Evolutionary conservation across 2,113 vertebrate species (phyloP).

Genomic region (Orthonyx spaldingii): DNA sequence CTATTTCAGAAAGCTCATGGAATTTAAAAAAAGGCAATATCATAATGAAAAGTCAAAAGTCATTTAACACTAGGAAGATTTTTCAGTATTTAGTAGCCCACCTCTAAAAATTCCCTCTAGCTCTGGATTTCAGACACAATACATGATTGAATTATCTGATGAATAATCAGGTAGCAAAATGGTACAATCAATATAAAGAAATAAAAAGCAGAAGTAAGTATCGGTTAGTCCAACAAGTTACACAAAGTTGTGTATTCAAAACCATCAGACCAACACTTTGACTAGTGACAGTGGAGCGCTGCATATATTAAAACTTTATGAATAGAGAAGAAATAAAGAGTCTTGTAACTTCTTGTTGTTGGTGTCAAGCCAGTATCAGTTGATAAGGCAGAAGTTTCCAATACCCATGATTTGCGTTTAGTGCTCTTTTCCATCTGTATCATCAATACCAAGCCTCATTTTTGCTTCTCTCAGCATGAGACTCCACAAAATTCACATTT

Average conservation of each 20-base stretch:
- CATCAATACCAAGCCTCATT: not conserved
- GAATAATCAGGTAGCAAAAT: not conserved
- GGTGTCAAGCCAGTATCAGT: not conserved
- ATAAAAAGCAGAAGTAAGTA: not conserved
- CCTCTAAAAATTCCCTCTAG: not conserved
- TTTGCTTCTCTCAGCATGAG: not conserved
- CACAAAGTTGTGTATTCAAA: not conserved
- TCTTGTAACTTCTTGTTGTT: not conserved
- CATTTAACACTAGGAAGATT: not conserved
- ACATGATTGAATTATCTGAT: not conserved
- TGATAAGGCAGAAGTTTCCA: not conserved
- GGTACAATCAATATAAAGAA: not conserved
- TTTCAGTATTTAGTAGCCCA: not conserved
- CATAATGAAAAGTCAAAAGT: not conserved
- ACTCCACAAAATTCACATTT: not conserved
- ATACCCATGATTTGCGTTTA: not conserved
- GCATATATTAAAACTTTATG: not conserved
- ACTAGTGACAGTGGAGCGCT: rapidly evolving
- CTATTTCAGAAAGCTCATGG: not conserved
- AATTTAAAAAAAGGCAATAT: not conserved
- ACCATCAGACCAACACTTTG: not conserved
- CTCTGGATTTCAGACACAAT: not conserved
- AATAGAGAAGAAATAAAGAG: not conserved
- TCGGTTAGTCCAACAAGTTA: not conserved
- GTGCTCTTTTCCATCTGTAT: not conserved